Evolutionary conservation across 2,113 vertebrate species (phyloP), one percentile per base, ranked within the genome.

Genomic region (Thryonomys swinderianus): DNA sequence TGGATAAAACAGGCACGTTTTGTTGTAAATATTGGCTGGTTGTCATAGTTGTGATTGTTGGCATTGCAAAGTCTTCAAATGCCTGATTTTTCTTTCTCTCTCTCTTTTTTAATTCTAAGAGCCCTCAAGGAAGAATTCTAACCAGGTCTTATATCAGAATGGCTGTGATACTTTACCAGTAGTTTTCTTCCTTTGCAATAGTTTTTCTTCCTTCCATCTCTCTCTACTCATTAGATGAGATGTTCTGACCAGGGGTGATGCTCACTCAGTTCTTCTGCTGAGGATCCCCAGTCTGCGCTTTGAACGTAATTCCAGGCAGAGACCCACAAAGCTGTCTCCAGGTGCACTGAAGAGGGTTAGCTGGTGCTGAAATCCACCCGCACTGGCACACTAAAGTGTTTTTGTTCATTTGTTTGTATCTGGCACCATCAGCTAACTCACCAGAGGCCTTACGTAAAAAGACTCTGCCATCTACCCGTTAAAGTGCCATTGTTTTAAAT

Each of bases 1-100:
- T 98, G 97, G 96, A 89, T 97, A 94, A 85, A 97, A 98, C 98
- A 98, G 96, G 88, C 97, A 97, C 89, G 92, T 97, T 95, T 97
- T 97, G 82, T 98, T 98, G 85, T 97, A 98, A 98, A 96, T 97
- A 96, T 96, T 97, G 98, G 82, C 95, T 95, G 85, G 11, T 57
- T 86, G 89, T 67, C 84, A 59, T 85, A 85, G 94, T 85, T 95
- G 90, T 97, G 84, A 96, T 84, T 95, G 93, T 97, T 96, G 95
- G 81, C 89, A 95, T 97, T 95, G 7, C 71, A 92, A 97, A 92
- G 51, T 96, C 94, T 88, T 97, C 94, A 55, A 57, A 20, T 79
- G 88, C 48, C 85, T 97, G 85, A 95, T 97, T 91, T 97, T 97
- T 97, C 23, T 13, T n/a, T n/a, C n/a, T n/a, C n/a, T 62, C 25